Percentiles rank a stretch among this genome's conserved stretches.
Evolutionary conservation across 2,888 invertebrate species (phyloP).

Genomic region (Lumbricus terrestris): DNA sequence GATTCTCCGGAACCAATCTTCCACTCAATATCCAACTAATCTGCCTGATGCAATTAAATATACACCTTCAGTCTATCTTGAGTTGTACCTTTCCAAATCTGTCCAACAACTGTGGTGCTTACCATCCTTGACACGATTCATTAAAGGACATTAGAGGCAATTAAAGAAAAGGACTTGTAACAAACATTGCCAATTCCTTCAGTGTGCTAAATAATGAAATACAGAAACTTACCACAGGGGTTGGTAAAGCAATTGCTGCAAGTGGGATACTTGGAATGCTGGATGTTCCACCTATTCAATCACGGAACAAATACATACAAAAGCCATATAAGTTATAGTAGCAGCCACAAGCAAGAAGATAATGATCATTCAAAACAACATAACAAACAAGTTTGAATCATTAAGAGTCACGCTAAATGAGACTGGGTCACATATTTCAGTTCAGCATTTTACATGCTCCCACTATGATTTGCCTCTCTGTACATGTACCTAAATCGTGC

Average conservation of each 20-base stretch:
- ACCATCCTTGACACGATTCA: background rate
- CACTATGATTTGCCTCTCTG: too few species aligned
- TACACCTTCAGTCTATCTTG: background rate
- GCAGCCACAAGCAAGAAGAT: background rate
- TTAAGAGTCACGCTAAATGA: too few species aligned
- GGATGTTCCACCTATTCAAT: background rate
- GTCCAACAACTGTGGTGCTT: background rate
- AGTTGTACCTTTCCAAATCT: background rate
- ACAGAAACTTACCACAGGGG: background rate
- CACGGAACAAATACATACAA: conserved; percentile 18
- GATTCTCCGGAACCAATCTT: background rate
- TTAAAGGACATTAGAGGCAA: background rate
- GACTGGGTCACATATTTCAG: too few species aligned
- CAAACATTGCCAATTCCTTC: background rate
- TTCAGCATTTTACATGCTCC: too few species aligned
- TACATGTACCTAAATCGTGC: too few species aligned
- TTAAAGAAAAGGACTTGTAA: background rate
- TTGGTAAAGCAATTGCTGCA: background rate
- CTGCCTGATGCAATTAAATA: background rate
- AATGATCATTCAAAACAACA: background rate
- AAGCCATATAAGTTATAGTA: background rate
- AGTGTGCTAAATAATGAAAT: background rate
- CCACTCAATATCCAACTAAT: background rate
- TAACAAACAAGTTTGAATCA: background rate
- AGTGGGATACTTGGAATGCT: background rate